phyloP scores from a whole-genome alignment of 1,140 invertebrate genomes.

The Drosophila lini region DNA sequence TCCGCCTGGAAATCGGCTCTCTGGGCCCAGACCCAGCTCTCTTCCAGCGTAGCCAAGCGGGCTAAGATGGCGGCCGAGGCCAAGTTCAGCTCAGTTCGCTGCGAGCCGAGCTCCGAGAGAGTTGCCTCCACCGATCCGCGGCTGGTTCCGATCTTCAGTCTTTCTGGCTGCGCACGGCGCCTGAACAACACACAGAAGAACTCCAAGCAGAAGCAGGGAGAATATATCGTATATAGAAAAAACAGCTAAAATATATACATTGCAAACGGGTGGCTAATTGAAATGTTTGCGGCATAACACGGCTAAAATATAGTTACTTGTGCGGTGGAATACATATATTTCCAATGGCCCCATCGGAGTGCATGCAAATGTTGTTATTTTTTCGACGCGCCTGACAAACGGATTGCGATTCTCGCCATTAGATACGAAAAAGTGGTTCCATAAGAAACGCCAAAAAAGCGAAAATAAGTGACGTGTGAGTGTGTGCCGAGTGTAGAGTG shows the following conservation, averaged over 20 bases:
- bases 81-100: constrained; percentile 82
- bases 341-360: constrained; percentile 60
- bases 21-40: constrained; percentile 5
- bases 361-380: constrained; percentile 68
- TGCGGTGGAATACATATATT: constrained; percentile 21
- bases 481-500: constrained; percentile 22
- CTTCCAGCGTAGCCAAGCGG: constrained; percentile 51
- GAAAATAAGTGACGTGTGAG: constrained; percentile 43
- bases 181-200: constrained; percentile 19
- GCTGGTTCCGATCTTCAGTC: constrained; percentile 24
- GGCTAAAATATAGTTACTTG: constrained; percentile 16
- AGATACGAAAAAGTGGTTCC: constrained; percentile 48
- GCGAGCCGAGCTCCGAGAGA: constrained; percentile 75
- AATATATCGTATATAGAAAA: constrained; percentile 15
- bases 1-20: constrained; percentile 43
- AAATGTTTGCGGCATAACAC: constrained; percentile 64
- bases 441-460: constrained; percentile 50
- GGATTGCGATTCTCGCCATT: constrained; percentile 35
- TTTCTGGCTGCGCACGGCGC: constrained; percentile 65
- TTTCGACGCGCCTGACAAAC: constrained; percentile 54
- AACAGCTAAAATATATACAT: constrained; percentile 31
- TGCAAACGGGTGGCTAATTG: constrained; percentile 57
- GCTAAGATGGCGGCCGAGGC: constrained; percentile 83
- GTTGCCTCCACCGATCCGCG: constrained; percentile 49
- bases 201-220: constrained; percentile 30